Conservation (phyloP, 2,113 vertebrate species). For the Pandion haliaetus region DNA sequence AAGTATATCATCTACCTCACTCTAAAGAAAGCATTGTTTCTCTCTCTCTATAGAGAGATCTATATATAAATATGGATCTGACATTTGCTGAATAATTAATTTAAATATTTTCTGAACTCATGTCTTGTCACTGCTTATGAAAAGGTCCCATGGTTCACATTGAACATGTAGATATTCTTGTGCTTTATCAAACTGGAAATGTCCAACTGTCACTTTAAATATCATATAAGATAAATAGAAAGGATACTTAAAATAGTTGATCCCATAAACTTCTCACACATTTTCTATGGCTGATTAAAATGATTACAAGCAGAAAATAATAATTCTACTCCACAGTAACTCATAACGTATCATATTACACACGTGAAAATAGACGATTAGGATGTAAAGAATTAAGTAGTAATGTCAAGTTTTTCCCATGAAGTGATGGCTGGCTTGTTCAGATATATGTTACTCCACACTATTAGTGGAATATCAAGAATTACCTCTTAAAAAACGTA, state of each 20-base stretch:
- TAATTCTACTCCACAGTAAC: neutral
- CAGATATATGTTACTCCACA: neutral
- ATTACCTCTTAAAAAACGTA: neutral
- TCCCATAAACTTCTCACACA: rapidly evolving
- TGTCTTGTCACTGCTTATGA: neutral
- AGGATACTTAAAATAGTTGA: neutral
- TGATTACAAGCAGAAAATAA: neutral
- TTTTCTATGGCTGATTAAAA: neutral
- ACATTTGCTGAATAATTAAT: neutral
- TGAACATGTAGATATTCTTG: neutral
- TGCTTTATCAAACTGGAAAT: neutral
- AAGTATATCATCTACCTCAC: neutral
- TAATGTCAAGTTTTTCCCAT: neutral
- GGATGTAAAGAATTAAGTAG: neutral
- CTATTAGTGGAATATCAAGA: neutral
- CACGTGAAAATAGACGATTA: neutral
- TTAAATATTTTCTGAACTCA: neutral
- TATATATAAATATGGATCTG: neutral
- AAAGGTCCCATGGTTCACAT: neutral
- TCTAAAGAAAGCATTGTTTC: neutral
- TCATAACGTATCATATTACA: neutral
- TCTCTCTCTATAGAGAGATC: neutral
- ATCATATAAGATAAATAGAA: neutral
- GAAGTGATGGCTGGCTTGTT: neutral
- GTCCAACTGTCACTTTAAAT: neutral